A percentile compares a stretch with the other conserved stretches of the same genome.
Conservation (phyloP, 1,140 invertebrate genomes). For the Drosophila rhopaloa region DNA sequence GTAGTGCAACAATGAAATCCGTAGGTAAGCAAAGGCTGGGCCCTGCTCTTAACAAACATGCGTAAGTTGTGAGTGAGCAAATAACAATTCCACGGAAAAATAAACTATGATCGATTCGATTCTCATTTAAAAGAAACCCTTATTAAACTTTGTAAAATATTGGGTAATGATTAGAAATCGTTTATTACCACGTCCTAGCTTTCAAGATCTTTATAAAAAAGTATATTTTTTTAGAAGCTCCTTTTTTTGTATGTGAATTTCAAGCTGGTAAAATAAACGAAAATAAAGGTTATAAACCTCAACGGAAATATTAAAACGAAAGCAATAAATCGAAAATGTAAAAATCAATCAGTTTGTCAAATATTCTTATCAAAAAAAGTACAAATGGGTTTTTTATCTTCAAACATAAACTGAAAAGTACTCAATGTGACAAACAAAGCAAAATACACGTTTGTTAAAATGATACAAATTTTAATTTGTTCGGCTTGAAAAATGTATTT, state of each 20-base stretch:
- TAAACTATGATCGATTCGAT: background rate
- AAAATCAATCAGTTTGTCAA: background rate
- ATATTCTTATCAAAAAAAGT: constrained; percentile 4
- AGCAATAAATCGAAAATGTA: too few species aligned
- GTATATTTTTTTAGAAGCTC: too few species aligned
- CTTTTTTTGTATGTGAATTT: too few species aligned
- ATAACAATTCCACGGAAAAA: background rate
- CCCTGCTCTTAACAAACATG: constrained; percentile 1
- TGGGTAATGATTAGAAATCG: too few species aligned
- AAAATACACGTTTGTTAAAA: too few species aligned
- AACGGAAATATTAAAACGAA: background rate
- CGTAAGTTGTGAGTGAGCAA: constrained; percentile 2
- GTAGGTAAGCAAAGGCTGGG: constrained; percentile 6
- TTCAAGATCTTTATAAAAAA: too few species aligned
- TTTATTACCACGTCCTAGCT: too few species aligned
- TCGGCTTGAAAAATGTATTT: too few species aligned
- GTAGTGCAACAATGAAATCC: constrained; percentile 7
- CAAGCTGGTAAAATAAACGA: too few species aligned
- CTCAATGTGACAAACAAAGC: background rate
- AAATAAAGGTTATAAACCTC: background rate
- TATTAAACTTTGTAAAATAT: too few species aligned
- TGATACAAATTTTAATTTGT: too few species aligned
- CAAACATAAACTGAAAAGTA: background rate
- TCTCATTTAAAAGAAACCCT: too few species aligned
- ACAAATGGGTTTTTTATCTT: background rate